Evolutionary conservation across 1,140 invertebrate species (phyloP).

Genomic region (Drosophila tristis): DNA sequence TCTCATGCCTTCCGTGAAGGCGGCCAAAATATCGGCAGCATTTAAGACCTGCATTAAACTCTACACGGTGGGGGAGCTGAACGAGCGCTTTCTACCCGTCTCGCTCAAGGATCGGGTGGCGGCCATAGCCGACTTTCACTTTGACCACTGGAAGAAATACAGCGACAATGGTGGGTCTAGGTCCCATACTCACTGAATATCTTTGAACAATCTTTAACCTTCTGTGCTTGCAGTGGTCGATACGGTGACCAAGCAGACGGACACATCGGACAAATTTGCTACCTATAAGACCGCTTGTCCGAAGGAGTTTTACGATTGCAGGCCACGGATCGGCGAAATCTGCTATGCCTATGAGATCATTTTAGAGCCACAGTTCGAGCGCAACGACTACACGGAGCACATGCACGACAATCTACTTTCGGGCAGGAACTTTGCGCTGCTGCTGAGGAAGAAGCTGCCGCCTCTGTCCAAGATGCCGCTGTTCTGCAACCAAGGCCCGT

Average conservation of each 20-base stretch:
- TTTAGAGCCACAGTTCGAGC: constrained; percentile 52
- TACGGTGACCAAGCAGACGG: background rate
- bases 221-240: constrained; percentile 29
- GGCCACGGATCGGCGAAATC: constrained; percentile 54
- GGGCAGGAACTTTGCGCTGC: constrained; percentile 85
- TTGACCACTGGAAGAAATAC: constrained; percentile 85
- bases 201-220: background rate
- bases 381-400: constrained; percentile 44
- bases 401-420: constrained; percentile 80
- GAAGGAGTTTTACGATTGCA: constrained; percentile 50
- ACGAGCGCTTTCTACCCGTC: constrained; percentile 90
- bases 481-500: constrained; percentile 92
- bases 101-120: constrained; percentile 86
- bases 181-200: background rate
- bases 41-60: constrained; percentile 90
- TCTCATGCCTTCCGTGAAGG: constrained; percentile 85
- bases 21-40: constrained; percentile 93
- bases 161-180: constrained; percentile 80
- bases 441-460: constrained; percentile 86
- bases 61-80: constrained; percentile 90
- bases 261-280: background rate
- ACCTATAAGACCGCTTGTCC: constrained; percentile 54
- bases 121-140: constrained; percentile 64
- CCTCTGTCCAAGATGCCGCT: constrained; percentile 91
- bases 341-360: constrained; percentile 70